Percentiles rank a stretch among this genome's conserved stretches.
Conservation (phyloP, 1,140 invertebrate genomes). For the Sitophilus oryzae region DNA sequence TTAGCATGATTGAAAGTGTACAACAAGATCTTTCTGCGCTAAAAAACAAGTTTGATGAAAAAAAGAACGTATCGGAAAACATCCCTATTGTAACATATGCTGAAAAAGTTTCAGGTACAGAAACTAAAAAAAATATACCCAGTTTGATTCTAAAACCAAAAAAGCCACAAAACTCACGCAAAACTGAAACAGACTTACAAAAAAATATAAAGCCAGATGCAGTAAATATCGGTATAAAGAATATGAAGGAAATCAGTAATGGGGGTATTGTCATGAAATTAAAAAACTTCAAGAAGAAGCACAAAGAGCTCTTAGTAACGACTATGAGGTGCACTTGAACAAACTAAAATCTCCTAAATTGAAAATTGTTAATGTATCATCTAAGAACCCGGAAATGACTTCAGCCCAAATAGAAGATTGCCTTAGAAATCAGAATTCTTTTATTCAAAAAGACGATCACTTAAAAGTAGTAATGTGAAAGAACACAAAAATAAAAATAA, state of each 20-base stretch:
- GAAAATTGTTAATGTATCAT: not conserved
- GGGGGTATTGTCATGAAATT: not conserved
- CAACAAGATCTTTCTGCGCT: too few relatives aligned
- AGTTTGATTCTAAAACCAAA: too few relatives aligned
- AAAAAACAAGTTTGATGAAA: too few relatives aligned
- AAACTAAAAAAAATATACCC: too few relatives aligned
- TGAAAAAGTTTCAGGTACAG: too few relatives aligned
- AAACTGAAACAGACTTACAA: not conserved
- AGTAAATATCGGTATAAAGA: not conserved
- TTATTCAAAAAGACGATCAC: not conserved
- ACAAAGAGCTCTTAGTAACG: not conserved
- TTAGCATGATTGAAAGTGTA: not conserved
- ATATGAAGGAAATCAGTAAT: not conserved
- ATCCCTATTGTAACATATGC: too few relatives aligned
- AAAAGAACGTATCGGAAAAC: too few relatives aligned
- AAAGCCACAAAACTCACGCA: not conserved
- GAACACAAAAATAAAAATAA: not conserved
- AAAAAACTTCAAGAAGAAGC: not conserved
- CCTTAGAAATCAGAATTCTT: not conserved
- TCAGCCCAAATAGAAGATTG: not conserved
- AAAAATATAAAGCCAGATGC: conserved; percentile 1
- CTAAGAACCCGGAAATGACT: not conserved
- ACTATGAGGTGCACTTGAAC: not conserved
- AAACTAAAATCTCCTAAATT: not conserved
- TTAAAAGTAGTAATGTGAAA: not conserved